Conservation (phyloP, 2,113 vertebrate genomes). For the Atractosteus spatula region DNA sequence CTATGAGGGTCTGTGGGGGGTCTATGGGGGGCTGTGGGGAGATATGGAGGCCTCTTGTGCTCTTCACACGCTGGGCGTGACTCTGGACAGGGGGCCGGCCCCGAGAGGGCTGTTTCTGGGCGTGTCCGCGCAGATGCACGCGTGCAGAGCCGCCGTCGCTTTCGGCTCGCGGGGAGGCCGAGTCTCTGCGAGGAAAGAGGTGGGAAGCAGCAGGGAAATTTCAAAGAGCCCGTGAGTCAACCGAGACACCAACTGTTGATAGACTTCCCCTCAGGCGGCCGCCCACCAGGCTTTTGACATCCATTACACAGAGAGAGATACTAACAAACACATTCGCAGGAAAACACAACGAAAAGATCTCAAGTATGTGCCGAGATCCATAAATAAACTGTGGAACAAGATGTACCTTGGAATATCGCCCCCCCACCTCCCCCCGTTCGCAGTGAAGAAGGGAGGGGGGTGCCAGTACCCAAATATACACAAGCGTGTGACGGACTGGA, state of each 20-base stretch:
- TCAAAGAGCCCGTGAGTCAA: constrained; percentile 16
- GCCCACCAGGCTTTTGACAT: constrained; percentile 15
- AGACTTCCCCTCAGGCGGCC: constrained; percentile 14
- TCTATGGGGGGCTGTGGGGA: too few relatives aligned
- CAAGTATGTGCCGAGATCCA: background rate
- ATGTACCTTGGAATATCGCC: background rate
- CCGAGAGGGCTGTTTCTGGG: too few relatives aligned
- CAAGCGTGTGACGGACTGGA: background rate
- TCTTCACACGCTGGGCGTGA: too few relatives aligned
- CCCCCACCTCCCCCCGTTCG: background rate
- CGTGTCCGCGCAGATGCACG: too few relatives aligned
- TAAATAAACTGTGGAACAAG: constrained; percentile 11
- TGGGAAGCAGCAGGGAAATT: background rate
- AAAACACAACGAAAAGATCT: background rate
- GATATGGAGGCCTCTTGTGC: too few relatives aligned
- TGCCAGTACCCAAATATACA: too few relatives aligned
- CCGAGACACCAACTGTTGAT: constrained; percentile 5
- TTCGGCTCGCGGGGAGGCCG: too few relatives aligned
- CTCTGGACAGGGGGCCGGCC: too few relatives aligned
- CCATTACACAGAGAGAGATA: constrained; percentile 2
- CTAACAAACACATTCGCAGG: constrained; percentile 4
- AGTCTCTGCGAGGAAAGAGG: too few relatives aligned
- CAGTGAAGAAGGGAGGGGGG: too few relatives aligned
- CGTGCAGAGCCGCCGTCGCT: too few relatives aligned
- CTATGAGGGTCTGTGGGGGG: too few relatives aligned